phyloP scores from a whole-genome alignment of 92 coral and sea anemone genomes.

The Blastomussa wellsi region DNA sequence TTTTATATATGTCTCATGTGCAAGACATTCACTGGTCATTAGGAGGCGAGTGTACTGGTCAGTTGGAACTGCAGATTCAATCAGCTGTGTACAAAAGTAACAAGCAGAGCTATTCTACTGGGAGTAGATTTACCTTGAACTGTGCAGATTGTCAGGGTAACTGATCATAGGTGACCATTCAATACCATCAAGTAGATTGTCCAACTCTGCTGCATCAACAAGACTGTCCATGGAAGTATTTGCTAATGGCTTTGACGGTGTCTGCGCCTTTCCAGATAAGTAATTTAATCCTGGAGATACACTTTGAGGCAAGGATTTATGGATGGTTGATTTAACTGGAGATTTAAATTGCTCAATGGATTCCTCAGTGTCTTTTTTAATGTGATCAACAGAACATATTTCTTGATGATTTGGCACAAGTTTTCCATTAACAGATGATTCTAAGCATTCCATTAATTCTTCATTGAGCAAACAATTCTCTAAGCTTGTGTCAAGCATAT shows the following conservation, averaged over 20 bases:
- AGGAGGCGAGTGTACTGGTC: too few species aligned
- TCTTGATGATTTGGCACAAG: neutral
- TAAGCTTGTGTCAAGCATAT: conserved; percentile 7
- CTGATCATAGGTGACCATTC: conserved; percentile 87
- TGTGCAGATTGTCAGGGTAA: neutral
- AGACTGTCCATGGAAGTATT: conserved; percentile 66
- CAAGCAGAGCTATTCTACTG: neutral
- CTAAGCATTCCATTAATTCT: conserved; percentile 1
- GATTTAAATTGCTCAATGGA: conserved; percentile 4
- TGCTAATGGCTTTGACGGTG: neutral
- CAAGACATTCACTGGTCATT: too few species aligned
- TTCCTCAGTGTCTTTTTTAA: neutral
- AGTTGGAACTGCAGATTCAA: too few species aligned
- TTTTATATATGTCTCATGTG: too few species aligned
- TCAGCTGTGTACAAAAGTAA: neutral
- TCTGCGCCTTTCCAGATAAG: neutral
- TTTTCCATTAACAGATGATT: neutral
- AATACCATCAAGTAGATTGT: conserved; percentile 73
- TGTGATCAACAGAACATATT: neutral
- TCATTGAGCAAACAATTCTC: conserved; percentile 5
- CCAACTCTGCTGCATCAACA: conserved; percentile 53
- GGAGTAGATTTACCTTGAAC: neutral
- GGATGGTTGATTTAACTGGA: neutral
- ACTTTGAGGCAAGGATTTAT: neutral
- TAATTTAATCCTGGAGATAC: neutral